Base-by-base conservation (phyloP, 1,140 invertebrate species). In the Zaprionus africanus region DNA sequence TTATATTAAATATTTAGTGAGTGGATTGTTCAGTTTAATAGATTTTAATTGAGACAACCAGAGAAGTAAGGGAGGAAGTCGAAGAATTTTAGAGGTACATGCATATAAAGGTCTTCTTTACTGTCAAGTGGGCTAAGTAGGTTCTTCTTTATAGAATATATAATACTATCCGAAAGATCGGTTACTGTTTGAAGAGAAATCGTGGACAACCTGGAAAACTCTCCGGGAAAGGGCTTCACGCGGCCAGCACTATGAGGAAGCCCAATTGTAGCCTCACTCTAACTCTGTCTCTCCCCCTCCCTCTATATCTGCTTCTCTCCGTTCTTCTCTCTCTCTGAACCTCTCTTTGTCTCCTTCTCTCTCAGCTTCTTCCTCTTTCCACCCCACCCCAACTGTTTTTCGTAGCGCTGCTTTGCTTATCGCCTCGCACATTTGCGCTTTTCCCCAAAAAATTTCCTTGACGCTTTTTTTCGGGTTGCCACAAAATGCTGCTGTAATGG, bases 401-500 rank as follows among this genome's bases (percentile, higher is more conserved):
- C 59, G 43, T 54, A 15, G 36, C 11, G 46, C 76, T 82, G 83
- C 83, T 86, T 84, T 88, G 84, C 85, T 87, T 88, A 88, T 88
- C 84, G 84, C 85, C 85, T 90, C 75, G 84, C 78, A 88, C 84
- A 90, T 88, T 88, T 88, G 85, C 79, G 85, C 84, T 82, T 81
- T 83, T 88, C 34, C 62, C 60, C 75, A 68, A 46, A 17, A 17
- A 46, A 17, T n/a, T 17, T 43, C 17, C 41, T 56, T 56, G 22
- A 56, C 28, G 56, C 28, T 58, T 41, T 71, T 62, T 63, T 70
- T 70, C 19, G 34, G 54, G 24, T 51, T 74, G 66, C 65, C 72
- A 65, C 68, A 76, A 66, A 76, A 76, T 46, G 41, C 53, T 69
- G 70, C 60, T 75, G 76, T 78, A 74, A 74, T 78, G 70, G 71